Evolutionary conservation across 2,113 vertebrate genomes (phyloP), one percentile per base, ranked within the genome.

Genomic region (Myotis lucifugus): DNA sequence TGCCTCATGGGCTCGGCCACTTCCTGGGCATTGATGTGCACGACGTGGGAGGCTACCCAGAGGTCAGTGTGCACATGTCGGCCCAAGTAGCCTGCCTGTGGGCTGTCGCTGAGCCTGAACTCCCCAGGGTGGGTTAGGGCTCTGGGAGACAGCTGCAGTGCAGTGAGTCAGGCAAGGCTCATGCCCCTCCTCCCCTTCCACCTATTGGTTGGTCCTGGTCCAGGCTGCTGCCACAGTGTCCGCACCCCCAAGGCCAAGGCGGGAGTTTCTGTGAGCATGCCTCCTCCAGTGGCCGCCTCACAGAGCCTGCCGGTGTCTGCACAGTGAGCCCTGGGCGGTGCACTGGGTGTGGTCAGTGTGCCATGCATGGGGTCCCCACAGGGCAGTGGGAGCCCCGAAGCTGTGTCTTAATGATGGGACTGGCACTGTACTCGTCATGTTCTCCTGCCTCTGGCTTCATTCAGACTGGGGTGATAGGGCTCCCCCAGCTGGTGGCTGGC

Each of bases 1-100:
- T 99, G 99, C 99, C 99, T 64, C 99, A 99, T 0, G 99, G 99
- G 56, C 98, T 99, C 46, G 99, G 99, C 94, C 99, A 99, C 97
- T 98, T 99, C 70, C 98, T 99, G 97, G 99, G 99, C 95, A 99
- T 99, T 5, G 99, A 99, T 0, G 99, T 99, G 79, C 99, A 99
- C 0, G 99, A 99, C 5, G 99, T 99, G 91, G 99, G 99, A 77
- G 99, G 99, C 81, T 99, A 99, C 97, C 99, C 99, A 34, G 98
- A 99, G 99, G 99, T 99, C 96, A 98, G 99, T 98, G 90, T 81
- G 84, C 61, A 52, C 11, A 0, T 0, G 0, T n/a, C 2, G 0
- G 50, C n/a, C 21, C 0, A 2, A 2, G 66, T 14, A 46, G 87
- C 23, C 61, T 46, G 23, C 76, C 34, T 48, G 12, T 61, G 73